Conservation (phyloP, 2,888 invertebrate genomes). For the Andrena bicolor region DNA sequence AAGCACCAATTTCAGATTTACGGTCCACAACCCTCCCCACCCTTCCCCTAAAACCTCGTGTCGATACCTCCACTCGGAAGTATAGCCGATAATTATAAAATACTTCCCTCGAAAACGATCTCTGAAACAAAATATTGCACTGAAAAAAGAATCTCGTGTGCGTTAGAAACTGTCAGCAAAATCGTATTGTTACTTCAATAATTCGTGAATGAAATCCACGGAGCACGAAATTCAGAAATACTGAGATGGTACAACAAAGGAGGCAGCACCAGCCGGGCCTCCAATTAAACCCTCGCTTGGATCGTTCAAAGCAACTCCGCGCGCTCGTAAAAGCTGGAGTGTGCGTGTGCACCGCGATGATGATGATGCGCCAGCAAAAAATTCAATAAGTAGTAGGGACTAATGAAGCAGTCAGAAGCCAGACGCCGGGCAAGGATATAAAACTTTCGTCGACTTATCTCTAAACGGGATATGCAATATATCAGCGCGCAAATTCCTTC, state of each 20-base stretch:
- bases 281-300: conserved; percentile 37
- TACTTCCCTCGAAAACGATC: too few relatives aligned
- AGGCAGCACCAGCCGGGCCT: conserved; percentile 55
- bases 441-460: conserved; percentile 9
- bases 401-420: conserved; percentile 10
- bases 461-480: background rate
- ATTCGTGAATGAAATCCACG: background rate
- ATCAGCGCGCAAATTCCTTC: background rate
- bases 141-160: too few relatives aligned
- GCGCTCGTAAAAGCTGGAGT: conserved; percentile 1
- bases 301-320: conserved; percentile 18
- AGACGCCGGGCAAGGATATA: conserved; percentile 2
- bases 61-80: too few relatives aligned
- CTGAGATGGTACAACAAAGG: conserved; percentile 11
- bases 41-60: too few relatives aligned
- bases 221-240: background rate
- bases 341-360: conserved; percentile 1
- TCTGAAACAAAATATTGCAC: too few relatives aligned
- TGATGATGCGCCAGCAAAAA: conserved; percentile 27
- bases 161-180: too few relatives aligned
- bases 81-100: too few relatives aligned
- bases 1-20: too few relatives aligned
- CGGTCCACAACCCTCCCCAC: too few relatives aligned
- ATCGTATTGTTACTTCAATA: too few relatives aligned
- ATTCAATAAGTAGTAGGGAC: background rate